A percentile compares a stretch with the other conserved stretches of the same genome.
Evolutionary conservation across 2,113 vertebrate species (phyloP).

Genomic region (Phainopepla nitens): DNA sequence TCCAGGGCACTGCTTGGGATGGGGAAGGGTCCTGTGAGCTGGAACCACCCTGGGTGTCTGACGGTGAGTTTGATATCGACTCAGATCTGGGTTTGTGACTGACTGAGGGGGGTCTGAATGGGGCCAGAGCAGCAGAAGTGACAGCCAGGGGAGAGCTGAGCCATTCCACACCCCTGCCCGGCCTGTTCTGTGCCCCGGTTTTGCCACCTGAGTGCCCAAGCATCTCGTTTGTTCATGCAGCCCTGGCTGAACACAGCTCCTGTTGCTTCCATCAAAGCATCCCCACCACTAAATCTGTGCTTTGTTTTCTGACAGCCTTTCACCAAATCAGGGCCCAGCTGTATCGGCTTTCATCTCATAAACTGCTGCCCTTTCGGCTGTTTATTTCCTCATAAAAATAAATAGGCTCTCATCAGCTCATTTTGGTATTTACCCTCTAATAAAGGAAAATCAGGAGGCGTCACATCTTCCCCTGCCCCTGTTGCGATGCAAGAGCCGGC

Average conservation of each 20-base stretch:
- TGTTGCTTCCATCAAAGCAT: neutral
- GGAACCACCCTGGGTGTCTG: fast-evolving
- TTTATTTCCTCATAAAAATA: neutral
- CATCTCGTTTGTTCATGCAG: fast-evolving
- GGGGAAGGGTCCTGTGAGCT: neutral
- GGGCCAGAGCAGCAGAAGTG: no score
- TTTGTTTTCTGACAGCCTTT: neutral
- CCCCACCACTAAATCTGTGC: neutral
- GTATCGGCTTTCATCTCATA: neutral
- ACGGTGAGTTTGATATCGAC: fast-evolving
- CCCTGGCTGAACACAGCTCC: no score
- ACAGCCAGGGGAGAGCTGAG: neutral
- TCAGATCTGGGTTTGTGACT: fast-evolving
- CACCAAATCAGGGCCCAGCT: neutral
- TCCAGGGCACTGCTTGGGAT: neutral
- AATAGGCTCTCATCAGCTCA: neutral
- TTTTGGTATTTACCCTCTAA: neutral
- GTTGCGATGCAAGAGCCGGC: neutral
- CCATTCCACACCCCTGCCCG: fast-evolving
- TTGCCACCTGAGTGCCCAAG: neutral
- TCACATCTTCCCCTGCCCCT: neutral
- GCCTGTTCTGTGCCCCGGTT: fast-evolving
- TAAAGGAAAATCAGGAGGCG: neutral
- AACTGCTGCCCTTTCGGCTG: neutral
- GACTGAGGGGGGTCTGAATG: fast-evolving